These are phyloP conservation scores for Athene noctua DNA, from an alignment of 2,113 vertebrate genomes.

Conservation along the genomic window DNA sequence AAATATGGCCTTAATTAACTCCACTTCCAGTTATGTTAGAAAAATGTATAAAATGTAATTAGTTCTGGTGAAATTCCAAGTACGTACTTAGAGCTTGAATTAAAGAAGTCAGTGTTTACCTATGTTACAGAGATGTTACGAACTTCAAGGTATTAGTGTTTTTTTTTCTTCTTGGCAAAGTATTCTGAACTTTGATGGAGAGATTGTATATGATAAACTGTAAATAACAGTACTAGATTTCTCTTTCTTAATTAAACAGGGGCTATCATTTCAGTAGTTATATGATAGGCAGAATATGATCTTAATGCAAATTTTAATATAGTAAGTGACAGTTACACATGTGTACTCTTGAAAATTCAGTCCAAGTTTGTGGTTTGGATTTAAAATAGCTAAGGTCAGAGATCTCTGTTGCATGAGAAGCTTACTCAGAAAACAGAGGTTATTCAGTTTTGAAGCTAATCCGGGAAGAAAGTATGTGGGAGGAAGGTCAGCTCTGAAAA, in stretches of 20 bases:
- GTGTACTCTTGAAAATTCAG: neutral
- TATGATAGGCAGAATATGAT: neutral
- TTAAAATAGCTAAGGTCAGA: neutral
- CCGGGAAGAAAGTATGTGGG: neutral
- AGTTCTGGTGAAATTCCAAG: neutral
- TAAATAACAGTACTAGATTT: neutral
- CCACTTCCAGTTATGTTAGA: neutral
- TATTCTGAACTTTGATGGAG: neutral
- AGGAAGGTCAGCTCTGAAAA: neutral
- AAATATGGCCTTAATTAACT: neutral
- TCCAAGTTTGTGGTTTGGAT: neutral
- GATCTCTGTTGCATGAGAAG: neutral
- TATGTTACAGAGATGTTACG: neutral
- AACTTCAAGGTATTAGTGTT: neutral
- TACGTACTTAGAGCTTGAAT: neutral
- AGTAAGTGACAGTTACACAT: neutral
- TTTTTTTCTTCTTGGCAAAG: neutral
- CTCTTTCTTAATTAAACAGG: neutral
- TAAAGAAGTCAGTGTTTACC: neutral
- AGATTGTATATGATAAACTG: neutral
- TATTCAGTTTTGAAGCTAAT: neutral
- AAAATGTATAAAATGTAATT: neutral
- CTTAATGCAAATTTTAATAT: neutral
- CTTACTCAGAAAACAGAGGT: neutral
- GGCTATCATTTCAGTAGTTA: neutral